A percentile compares a stretch with the other conserved stretches of the same genome.
Evolutionary conservation across 2,797 vertebrate species (phyloP).

Genomic region (Labeo calbasu): DNA sequence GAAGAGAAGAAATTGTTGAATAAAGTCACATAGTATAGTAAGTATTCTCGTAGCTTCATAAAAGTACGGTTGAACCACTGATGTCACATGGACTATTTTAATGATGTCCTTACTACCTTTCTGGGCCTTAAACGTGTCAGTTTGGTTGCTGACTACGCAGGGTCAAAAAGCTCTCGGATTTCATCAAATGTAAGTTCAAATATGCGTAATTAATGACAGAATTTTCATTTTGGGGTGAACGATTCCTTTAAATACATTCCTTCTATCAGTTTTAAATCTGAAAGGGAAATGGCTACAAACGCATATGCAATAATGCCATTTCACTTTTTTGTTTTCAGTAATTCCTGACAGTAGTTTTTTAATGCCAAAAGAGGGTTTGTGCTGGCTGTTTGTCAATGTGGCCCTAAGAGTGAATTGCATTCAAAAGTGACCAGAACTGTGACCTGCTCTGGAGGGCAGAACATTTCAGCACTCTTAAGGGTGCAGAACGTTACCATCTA

Average conservation of each 20-base stretch:
- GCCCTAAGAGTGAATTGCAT: neutral
- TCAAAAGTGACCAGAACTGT: constrained; percentile 11
- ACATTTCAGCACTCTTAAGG: neutral
- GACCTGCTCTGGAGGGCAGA: constrained; percentile 1
- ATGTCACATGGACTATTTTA: too few relatives aligned
- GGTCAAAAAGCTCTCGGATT: too few relatives aligned
- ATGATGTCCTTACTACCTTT: too few relatives aligned
- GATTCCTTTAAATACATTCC: neutral
- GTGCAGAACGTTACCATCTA: neutral
- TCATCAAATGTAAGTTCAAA: too few relatives aligned
- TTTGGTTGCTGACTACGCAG: too few relatives aligned
- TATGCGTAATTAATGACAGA: too few relatives aligned
- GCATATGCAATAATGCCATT: neutral
- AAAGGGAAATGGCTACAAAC: neutral
- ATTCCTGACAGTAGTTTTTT: neutral
- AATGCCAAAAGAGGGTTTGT: neutral
- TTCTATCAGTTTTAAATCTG: neutral
- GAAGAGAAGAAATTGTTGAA: too few relatives aligned
- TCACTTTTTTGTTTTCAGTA: neutral
- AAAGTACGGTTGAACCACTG: too few relatives aligned
- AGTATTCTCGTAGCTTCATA: too few relatives aligned
- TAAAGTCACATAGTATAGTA: too few relatives aligned
- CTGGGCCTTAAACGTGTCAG: too few relatives aligned
- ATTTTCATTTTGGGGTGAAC: too few relatives aligned
- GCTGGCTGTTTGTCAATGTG: neutral